Evolutionary conservation across 2,888 invertebrate species (phyloP).

Genomic region (Clepsis dumicolana): DNA sequence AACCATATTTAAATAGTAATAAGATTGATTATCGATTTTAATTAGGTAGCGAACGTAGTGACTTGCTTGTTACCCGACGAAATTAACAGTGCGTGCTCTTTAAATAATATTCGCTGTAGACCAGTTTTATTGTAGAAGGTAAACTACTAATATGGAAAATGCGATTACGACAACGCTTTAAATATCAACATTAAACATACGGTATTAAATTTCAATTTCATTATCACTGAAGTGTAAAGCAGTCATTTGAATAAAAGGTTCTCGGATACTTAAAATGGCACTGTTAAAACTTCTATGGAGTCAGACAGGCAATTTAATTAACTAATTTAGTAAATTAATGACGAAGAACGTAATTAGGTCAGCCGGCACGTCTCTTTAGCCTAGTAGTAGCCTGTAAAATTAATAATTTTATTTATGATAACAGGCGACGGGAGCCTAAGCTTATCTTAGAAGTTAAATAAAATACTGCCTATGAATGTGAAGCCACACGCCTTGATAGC

Average conservation of each 20-base stretch:
- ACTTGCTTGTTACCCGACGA: too few relatives aligned
- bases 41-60: too few relatives aligned
- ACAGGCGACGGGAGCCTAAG: too few relatives aligned
- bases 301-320: slow-evolving; percentile 17
- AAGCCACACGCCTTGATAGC: too few relatives aligned
- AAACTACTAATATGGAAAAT: not conserved
- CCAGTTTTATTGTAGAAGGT: not conserved
- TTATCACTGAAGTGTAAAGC: not conserved
- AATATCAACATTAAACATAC: not conserved
- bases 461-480: too few relatives aligned
- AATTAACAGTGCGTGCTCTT: not conserved
- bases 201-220: not conserved
- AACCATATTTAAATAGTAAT: too few relatives aligned
- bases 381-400: slow-evolving; percentile 8
- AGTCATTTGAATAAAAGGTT: not conserved
- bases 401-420: not conserved
- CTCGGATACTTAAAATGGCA: not conserved
- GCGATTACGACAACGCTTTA: not conserved
- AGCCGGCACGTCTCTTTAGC: not conserved
- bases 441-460: too few relatives aligned
- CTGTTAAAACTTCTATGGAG: slow-evolving; percentile 3
- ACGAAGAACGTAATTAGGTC: slow-evolving; percentile 22
- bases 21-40: too few relatives aligned
- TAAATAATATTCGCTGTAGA: not conserved
- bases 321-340: slow-evolving; percentile 19